phyloP scores from a whole-genome alignment of 2,888 invertebrate species.

The Shargacucullia verbasci region DNA sequence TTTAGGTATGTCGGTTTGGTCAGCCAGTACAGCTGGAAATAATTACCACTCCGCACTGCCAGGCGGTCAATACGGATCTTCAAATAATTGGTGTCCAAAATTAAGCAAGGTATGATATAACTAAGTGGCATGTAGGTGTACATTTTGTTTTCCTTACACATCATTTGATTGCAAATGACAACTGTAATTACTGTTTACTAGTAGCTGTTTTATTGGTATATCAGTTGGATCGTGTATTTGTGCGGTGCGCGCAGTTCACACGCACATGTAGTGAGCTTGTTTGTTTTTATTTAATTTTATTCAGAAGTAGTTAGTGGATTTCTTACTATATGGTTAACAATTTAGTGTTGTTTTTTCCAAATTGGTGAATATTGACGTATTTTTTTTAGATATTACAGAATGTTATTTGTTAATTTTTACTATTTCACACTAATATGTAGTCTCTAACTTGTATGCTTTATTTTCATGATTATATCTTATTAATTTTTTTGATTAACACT shows the following conservation, averaged over 20 bases:
- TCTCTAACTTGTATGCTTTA: not conserved
- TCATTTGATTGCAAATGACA: constrained; percentile 49
- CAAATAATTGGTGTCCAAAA: constrained; percentile 86
- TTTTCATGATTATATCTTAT: not conserved
- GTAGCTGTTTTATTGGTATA: constrained; percentile 35
- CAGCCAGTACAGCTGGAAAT: constrained; percentile 90
- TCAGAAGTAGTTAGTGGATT: not conserved
- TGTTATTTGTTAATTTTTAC: not conserved
- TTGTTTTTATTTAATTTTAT: constrained; percentile 3
- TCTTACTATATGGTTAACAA: not conserved
- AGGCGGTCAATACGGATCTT: constrained; percentile 80
- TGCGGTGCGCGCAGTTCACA: constrained; percentile 41
- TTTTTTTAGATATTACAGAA: too few species aligned
- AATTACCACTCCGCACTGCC: constrained; percentile 82
- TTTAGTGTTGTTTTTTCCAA: not conserved
- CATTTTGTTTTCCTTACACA: constrained; percentile 52
- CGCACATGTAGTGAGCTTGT: constrained; percentile 20
- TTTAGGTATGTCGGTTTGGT: constrained; percentile 92
- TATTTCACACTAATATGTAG: not conserved
- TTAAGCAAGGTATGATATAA: constrained; percentile 82
- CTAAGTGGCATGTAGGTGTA: constrained; percentile 48
- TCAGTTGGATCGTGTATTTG: constrained; percentile 47
- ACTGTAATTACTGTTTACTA: constrained; percentile 48
- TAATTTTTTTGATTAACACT: not conserved
- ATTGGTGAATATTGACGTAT: not conserved